phyloP scores from a whole-genome alignment of 2,888 invertebrate genomes.

The Eugnorisma glareosa region DNA sequence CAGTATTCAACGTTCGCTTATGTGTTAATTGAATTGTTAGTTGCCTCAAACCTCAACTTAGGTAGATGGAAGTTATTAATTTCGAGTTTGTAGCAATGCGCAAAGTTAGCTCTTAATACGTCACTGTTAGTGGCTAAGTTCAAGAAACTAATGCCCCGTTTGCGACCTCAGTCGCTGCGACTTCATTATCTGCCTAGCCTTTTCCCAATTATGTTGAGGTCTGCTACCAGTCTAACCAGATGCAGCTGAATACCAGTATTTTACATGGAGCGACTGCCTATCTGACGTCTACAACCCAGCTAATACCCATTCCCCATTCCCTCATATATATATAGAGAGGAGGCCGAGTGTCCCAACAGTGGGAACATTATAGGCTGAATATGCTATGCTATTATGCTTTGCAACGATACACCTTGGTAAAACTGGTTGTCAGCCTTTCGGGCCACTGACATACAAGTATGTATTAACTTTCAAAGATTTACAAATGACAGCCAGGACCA shows the following conservation, averaged over 20 bases:
- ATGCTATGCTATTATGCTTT: no score
- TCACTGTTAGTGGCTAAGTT: slow-evolving; percentile 8
- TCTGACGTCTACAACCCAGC: neutral
- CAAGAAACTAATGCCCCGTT: neutral
- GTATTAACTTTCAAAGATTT: neutral
- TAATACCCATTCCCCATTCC: no score
- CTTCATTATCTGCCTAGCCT: neutral
- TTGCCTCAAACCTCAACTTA: slow-evolving; percentile 25
- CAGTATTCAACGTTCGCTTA: neutral
- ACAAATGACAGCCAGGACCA: neutral
- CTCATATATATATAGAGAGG: no score
- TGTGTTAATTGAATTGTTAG: slow-evolving; percentile 44
- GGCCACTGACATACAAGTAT: neutral
- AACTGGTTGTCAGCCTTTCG: neutral
- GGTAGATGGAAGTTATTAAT: slow-evolving; percentile 39
- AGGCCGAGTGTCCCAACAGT: no score
- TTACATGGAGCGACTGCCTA: no score
- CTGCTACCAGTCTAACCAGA: neutral
- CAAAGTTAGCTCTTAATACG: slow-evolving; percentile 20
- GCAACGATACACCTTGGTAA: neutral
- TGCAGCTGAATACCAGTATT: no score
- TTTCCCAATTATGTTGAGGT: neutral
- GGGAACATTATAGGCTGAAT: no score
- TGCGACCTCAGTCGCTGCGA: neutral
- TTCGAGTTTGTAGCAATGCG: slow-evolving; percentile 15